Evolutionary conservation across 2,888 invertebrate species (phyloP), one percentile per base, ranked within the genome.

Genomic region (Molorchus minor): DNA sequence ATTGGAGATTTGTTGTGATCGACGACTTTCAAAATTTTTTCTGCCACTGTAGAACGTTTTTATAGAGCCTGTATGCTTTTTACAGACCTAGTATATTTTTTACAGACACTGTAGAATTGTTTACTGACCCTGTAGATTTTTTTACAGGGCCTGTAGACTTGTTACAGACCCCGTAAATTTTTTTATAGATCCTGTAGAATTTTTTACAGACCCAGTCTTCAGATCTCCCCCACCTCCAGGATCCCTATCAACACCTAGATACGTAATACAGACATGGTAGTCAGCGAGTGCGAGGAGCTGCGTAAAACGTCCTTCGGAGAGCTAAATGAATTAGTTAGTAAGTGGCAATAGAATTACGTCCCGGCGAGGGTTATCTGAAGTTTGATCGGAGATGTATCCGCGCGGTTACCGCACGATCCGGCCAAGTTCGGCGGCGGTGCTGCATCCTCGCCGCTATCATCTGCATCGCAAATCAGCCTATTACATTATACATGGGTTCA

Each of bases 401-500:
- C 56, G 65, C 62, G 66, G 68, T 67, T 68, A 67, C 66, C 68
- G 59, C 68, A 65, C 67, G 67, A 65, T 64, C 55, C 61, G 59
- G 56, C 56, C 61, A 64, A 62, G 63, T 65, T 67, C 61, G 60
- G 61, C 56, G 61, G 51, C 58, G 61, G 56, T 52, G 61, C 56
- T 47, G 61, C 58, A 57, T 29, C 20, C 30, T 30, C 63, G 55
- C 57, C 61, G 52, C 45, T 57, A 53, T 62, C 64, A 65, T 67
- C 66, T 66, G 75, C 74, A 75, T 71, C 72, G 71, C 75, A 75
- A 75, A 76, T 76, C 74, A 45, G 17, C 17, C 56, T 76, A 71
- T 73, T 76, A 73, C 75, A 75, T 75, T 75, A 75, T 74, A 75
- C 75, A 75, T 75, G 71, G 75, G 71, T 74, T 74, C 74, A 70